Evolutionary conservation across 1,140 invertebrate species (phyloP), one percentile per base, ranked within the genome.

Genomic region (Ericerus pela): DNA sequence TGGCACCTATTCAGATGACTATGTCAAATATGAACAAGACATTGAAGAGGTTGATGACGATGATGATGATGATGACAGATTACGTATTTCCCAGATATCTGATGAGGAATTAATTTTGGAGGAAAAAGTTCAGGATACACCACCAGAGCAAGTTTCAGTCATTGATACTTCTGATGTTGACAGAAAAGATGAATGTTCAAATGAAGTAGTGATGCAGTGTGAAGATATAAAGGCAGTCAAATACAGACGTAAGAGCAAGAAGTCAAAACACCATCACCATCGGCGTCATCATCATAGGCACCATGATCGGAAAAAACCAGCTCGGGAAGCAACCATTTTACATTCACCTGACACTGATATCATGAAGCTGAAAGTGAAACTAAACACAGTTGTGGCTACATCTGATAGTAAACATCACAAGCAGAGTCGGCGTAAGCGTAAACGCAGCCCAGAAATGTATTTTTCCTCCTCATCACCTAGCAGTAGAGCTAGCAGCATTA

Each of bases 351-450:
- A 61, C 8, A 59, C 56, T 14, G 64, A 66, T 41, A 59, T 63
- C 27, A 62, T 66, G 60, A 66, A 66, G 38, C 51, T 66, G 20
- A 66, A 66, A 54, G 60, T 66, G 16, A 66, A 66, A 56, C 54
- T 66, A 1, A 64, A 62, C 37, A 61, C 56, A 6, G 57, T 58
- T 16, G 26, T 24, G 26, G 20, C 41, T 22, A n/a, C n/a, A n/a
- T 8, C 30, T 6, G 57, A 58, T 0, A 53, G 47, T 2, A 58
- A 36, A 54, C 51, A 58, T 26, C 52, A 58, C 22, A 54, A 30
- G 20, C 52, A 58, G 12, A 1, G 0, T n/a, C 54, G 31, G 27
- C 53, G 41, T 22, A 47, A 47, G 26, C 41, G 41, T 47, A 47
- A 47, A 24, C 22, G 26, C 8, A 47, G 41, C 18, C 5, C 41